phyloP scores from a whole-genome alignment of 2,888 invertebrate genomes.

The Agrochola lota region DNA sequence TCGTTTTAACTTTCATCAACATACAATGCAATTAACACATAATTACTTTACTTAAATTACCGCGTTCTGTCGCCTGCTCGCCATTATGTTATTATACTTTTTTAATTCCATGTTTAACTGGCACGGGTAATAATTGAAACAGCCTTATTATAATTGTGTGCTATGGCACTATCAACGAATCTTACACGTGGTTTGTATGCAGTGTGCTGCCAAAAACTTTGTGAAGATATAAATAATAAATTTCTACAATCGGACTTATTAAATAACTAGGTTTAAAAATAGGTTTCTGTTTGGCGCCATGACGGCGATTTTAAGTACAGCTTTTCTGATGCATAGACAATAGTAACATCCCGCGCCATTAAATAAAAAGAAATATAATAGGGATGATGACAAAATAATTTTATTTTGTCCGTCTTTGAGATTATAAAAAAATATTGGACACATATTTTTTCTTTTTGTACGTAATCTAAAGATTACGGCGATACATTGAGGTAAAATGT shows the following conservation, averaged over 20 bases:
- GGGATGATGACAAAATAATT: too few relatives aligned
- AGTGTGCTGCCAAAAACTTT: constrained; percentile 45
- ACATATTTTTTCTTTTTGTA: too few relatives aligned
- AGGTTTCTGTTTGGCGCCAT: neutral
- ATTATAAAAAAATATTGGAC: too few relatives aligned
- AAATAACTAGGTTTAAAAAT: constrained; percentile 17
- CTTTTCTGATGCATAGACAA: too few relatives aligned
- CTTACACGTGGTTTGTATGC: constrained; percentile 34
- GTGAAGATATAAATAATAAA: constrained; percentile 11
- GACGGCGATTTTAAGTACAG: neutral
- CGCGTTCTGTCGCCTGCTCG: neutral
- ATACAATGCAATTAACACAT: neutral
- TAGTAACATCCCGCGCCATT: too few relatives aligned
- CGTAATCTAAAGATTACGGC: too few relatives aligned
- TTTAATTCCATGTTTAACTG: neutral
- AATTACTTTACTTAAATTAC: constrained; percentile 1
- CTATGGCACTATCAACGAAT: constrained; percentile 7
- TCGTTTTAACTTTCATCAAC: neutral
- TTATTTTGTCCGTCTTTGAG: too few relatives aligned
- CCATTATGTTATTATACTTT: constrained; percentile 4
- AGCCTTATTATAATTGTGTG: neutral
- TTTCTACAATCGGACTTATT: constrained; percentile 18
- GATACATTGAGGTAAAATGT: too few relatives aligned
- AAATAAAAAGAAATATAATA: too few relatives aligned
- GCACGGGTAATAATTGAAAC: constrained; percentile 17